Conservation (phyloP, 2,113 vertebrate species). For the Gambusia affinis region DNA sequence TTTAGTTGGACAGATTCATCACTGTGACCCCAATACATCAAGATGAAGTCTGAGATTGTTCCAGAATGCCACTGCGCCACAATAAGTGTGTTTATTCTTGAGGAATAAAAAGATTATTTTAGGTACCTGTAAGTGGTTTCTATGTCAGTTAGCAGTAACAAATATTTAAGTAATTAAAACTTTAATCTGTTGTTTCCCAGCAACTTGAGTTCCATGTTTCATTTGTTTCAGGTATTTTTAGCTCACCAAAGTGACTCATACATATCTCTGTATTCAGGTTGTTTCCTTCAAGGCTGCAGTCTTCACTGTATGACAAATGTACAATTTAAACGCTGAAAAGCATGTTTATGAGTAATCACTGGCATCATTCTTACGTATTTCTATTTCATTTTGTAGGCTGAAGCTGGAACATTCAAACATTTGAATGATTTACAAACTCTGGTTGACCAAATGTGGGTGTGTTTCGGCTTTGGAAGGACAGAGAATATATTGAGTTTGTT, state of each 20-base stretch:
- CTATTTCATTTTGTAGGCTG: background rate
- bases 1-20: conserved; percentile 2
- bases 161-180: background rate
- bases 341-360: conserved; percentile 7
- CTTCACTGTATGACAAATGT: background rate
- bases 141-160: background rate
- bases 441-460: background rate
- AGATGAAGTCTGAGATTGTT: conserved; percentile 13
- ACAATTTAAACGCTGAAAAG: background rate
- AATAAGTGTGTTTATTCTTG: background rate
- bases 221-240: background rate
- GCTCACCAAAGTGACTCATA: background rate
- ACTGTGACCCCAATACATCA: conserved; percentile 14
- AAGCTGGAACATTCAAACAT: background rate
- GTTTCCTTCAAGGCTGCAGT: background rate
- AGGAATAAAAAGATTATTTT: background rate
- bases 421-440: background rate
- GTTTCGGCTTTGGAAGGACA: background rate
- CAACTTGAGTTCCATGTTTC: background rate
- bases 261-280: background rate
- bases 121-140: background rate
- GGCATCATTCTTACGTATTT: conserved; percentile 6
- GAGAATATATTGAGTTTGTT: background rate
- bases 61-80: background rate
- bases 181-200: background rate